phyloP scores from a whole-genome alignment of 2,113 vertebrate species.

The Paraplagusia blochii region DNA sequence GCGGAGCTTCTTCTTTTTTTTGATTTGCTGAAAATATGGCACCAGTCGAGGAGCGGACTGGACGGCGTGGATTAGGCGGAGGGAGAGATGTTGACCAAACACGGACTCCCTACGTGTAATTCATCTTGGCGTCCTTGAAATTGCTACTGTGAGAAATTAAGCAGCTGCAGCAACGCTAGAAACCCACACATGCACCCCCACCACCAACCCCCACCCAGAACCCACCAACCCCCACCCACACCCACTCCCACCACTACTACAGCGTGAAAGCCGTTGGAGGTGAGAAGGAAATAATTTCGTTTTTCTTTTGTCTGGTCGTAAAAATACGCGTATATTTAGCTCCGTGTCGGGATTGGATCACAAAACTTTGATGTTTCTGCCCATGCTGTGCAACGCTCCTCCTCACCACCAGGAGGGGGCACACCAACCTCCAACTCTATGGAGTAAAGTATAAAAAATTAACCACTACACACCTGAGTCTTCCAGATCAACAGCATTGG shows the following conservation, averaged over 20 bases:
- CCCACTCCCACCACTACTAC: conserved; percentile 38
- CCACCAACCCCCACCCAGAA: conserved; percentile 40
- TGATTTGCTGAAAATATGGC: conserved; percentile 50
- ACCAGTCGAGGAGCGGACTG: conserved; percentile 60
- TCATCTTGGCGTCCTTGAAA: conserved; percentile 74
- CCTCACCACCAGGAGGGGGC: conserved; percentile 37
- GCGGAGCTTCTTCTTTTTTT: not conserved
- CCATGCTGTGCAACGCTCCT: conserved; percentile 12
- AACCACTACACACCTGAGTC: too few species aligned
- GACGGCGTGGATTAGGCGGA: conserved; percentile 66
- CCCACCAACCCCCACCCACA: conserved; percentile 38
- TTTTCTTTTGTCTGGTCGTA: conserved; percentile 22
- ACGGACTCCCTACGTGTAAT: conserved; percentile 63
- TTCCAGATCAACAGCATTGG: too few species aligned
- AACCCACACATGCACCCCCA: conserved; percentile 6
- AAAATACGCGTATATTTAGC: conserved; percentile 45
- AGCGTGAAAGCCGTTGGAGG: conserved; percentile 29
- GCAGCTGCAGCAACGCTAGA: conserved; percentile 66
- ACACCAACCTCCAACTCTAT: conserved; percentile 2
- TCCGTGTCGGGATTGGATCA: conserved; percentile 28
- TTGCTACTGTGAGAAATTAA: conserved; percentile 71
- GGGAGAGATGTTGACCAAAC: conserved; percentile 57
- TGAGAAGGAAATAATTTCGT: conserved; percentile 34
- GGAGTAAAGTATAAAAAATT: too few species aligned
- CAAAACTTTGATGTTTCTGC: conserved; percentile 33